phyloP scores from a whole-genome alignment of 2,888 invertebrate species.

The Drosophila colorata region DNA sequence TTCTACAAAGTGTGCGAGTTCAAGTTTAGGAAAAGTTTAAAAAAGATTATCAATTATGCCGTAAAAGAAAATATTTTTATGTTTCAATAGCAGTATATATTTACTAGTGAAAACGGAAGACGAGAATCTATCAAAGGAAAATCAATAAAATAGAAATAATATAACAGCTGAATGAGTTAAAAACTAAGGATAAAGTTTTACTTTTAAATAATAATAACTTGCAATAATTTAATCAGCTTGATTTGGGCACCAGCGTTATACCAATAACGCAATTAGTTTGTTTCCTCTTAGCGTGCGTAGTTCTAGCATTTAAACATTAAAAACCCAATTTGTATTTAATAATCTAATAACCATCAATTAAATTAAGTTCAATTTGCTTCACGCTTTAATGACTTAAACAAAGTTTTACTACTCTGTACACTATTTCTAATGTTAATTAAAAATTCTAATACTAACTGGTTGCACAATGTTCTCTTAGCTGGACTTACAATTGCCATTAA shows the following conservation, averaged over 20 bases:
- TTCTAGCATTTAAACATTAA: not conserved
- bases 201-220: too few species aligned
- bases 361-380: not conserved
- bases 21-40: not conserved
- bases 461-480: slow-evolving; percentile 1
- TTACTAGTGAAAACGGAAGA: too few species aligned
- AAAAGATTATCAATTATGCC: slow-evolving; percentile 1
- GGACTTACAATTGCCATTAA: slow-evolving; percentile 24
- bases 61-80: not conserved
- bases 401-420: slow-evolving; percentile 4
- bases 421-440: slow-evolving; percentile 10
- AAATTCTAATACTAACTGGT: slow-evolving; percentile 9
- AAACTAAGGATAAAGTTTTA: too few species aligned
- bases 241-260: too few species aligned
- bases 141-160: not conserved
- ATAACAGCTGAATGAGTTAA: too few species aligned
- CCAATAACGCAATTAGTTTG: not conserved
- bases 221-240: too few species aligned
- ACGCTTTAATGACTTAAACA: not conserved
- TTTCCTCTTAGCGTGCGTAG: not conserved
- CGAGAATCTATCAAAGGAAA: not conserved
- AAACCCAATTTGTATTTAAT: not conserved
- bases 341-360: not conserved
- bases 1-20: slow-evolving; percentile 5
- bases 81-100: too few species aligned